phyloP scores from a whole-genome alignment of 2,113 vertebrate genomes.

The Odontophorus gujanensis region DNA sequence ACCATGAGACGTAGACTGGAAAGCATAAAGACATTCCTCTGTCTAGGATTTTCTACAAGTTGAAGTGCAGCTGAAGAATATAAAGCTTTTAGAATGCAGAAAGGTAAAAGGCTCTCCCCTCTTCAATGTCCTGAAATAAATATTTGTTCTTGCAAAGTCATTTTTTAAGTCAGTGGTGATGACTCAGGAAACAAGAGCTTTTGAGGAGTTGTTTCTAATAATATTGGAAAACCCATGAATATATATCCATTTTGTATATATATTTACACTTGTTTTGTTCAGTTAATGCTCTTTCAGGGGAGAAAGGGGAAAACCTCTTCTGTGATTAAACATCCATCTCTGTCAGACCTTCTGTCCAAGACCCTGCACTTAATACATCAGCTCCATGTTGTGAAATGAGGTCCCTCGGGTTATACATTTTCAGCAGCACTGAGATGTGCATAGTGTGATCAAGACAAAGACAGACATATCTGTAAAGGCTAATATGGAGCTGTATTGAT shows the following conservation, averaged over 20 bases:
- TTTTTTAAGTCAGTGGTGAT: slow-evolving; percentile 8
- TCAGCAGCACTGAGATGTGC: slow-evolving; percentile 6
- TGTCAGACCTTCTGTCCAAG: neutral
- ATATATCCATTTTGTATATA: neutral
- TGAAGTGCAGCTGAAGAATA: slow-evolving; percentile 11
- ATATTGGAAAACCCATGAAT: neutral
- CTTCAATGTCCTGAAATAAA: neutral
- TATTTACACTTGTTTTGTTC: neutral
- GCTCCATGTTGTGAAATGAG: neutral
- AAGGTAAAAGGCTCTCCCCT: neutral
- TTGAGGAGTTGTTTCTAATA: neutral
- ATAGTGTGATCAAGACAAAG: neutral
- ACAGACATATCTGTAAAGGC: slow-evolving; percentile 17
- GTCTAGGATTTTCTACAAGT: neutral
- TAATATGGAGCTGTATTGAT: slow-evolving; percentile 52
- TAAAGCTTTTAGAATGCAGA: slow-evolving; percentile 8
- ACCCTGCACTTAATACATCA: neutral
- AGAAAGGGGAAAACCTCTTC: neutral
- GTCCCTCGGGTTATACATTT: neutral
- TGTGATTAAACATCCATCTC: neutral
- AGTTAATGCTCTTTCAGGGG: neutral
- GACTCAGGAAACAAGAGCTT: neutral
- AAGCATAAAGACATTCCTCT: neutral
- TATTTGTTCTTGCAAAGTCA: neutral
- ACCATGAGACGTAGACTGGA: neutral